Evolutionary conservation across 37 sponge, comb jelly and placozoan genomes (phyloP).

Genomic region (Chondrosia reniformis): DNA sequence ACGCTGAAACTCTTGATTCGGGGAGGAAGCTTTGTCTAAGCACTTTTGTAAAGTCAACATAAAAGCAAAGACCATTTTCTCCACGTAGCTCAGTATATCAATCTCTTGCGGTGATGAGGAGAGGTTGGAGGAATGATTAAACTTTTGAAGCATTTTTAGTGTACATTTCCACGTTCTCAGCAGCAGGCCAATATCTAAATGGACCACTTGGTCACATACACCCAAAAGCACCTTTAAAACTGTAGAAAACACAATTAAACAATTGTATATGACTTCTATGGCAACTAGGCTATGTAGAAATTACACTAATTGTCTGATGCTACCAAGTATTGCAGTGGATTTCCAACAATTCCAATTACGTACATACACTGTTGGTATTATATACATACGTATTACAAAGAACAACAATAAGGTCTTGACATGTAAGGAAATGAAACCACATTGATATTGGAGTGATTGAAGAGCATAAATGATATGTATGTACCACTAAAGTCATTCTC

Average conservation of each 20-base stretch:
- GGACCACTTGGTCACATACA: neutral
- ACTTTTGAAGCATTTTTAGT: neutral
- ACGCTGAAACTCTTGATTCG: neutral
- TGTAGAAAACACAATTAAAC: neutral
- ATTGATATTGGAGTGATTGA: too few relatives aligned
- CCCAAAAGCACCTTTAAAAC: neutral
- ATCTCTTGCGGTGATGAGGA: too few relatives aligned
- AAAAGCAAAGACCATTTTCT: neutral
- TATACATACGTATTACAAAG: too few relatives aligned
- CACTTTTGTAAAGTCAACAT: neutral
- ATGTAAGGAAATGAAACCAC: too few relatives aligned
- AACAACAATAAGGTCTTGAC: too few relatives aligned
- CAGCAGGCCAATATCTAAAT: constrained; percentile 3
- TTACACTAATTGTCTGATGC: too few relatives aligned
- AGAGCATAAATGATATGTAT: too few relatives aligned
- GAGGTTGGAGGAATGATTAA: too few relatives aligned
- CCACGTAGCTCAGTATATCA: neutral
- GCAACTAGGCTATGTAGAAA: neutral
- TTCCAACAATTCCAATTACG: too few relatives aligned
- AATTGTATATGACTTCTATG: neutral
- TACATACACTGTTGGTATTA: too few relatives aligned
- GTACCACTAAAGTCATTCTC: too few relatives aligned
- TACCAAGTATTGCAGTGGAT: too few relatives aligned
- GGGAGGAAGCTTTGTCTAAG: neutral
- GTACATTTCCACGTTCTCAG: neutral